Percentiles rank a stretch among this genome's conserved stretches.
These are phyloP conservation scores for Bombus vancouverensis DNA, from an alignment of 1,140 invertebrate genomes.

Conservation along the genomic window DNA sequence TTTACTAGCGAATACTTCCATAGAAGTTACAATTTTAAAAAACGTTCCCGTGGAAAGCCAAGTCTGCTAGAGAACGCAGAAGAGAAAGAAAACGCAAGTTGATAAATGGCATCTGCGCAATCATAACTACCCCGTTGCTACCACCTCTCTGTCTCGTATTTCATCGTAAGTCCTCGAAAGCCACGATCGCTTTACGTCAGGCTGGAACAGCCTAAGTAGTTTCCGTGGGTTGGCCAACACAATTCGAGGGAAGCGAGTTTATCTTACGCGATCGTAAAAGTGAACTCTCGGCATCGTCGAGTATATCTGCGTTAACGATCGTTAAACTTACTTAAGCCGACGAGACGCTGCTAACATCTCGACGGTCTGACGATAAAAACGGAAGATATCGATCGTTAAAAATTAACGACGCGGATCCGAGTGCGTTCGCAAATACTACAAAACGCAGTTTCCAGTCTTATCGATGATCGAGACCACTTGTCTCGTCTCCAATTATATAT, in stretches of 20 bases:
- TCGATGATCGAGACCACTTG: conserved; percentile 8
- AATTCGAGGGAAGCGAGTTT: conserved; percentile 53
- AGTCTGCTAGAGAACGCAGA: neutral
- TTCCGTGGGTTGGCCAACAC: conserved; percentile 29
- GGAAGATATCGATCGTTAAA: conserved; percentile 61
- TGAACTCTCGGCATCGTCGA: conserved; percentile 38
- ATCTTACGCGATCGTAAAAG: conserved; percentile 59
- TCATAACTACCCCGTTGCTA: neutral
- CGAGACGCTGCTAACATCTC: conserved; percentile 52
- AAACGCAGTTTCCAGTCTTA: conserved; percentile 34
- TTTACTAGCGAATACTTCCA: neutral
- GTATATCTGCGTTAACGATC: conserved; percentile 64
- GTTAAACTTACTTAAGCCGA: conserved; percentile 61
- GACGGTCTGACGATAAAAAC: conserved; percentile 56
- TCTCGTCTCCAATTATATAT: neutral
- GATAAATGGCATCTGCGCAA: neutral
- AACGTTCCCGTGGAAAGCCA: neutral
- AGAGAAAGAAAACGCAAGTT: neutral
- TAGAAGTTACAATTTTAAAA: neutral
- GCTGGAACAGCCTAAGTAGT: conserved; percentile 5
- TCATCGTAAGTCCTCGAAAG: conserved; percentile 47
- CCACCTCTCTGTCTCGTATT: conserved; percentile 23
- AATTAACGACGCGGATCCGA: conserved; percentile 58
- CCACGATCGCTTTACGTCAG: conserved; percentile 25
- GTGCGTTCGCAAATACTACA: conserved; percentile 29